These are phyloP conservation scores for Periphyllus acericola DNA, from an alignment of 2,888 invertebrate species.

Conservation along the genomic window DNA sequence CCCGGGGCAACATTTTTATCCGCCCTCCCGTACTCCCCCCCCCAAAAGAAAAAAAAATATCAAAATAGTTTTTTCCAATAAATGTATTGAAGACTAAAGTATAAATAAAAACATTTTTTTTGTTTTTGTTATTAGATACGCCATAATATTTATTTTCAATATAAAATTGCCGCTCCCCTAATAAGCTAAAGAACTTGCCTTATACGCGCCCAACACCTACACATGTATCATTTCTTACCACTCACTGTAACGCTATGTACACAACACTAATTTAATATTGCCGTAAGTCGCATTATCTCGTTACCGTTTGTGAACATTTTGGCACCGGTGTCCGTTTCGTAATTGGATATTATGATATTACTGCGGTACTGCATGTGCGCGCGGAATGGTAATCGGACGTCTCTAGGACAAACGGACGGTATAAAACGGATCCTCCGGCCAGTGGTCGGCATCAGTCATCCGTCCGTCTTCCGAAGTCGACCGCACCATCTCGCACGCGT, in stretches of 20 bases:
- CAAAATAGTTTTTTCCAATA: too few relatives aligned
- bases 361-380: background rate
- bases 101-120: too few relatives aligned
- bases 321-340: constrained; percentile 22
- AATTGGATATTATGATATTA: background rate
- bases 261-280: too few relatives aligned
- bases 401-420: constrained; percentile 22
- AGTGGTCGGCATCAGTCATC: constrained; percentile 4
- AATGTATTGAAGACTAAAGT: too few relatives aligned
- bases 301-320: constrained; percentile 23
- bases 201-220: too few relatives aligned
- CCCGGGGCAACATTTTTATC: too few relatives aligned
- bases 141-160: too few relatives aligned
- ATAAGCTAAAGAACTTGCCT: too few relatives aligned
- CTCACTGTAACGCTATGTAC: background rate
- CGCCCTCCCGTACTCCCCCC: too few relatives aligned
- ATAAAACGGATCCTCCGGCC: constrained; percentile 13
- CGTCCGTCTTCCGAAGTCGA: background rate
- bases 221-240: background rate
- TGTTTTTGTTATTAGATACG: too few relatives aligned
- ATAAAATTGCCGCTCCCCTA: too few relatives aligned
- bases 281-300: background rate
- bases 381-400: constrained; percentile 15
- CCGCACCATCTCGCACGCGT: background rate
- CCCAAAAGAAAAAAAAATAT: too few relatives aligned